Evolutionary conservation across 1,140 invertebrate genomes (phyloP), one percentile per base, ranked within the genome.

Genomic region (Augochlora pura): DNA sequence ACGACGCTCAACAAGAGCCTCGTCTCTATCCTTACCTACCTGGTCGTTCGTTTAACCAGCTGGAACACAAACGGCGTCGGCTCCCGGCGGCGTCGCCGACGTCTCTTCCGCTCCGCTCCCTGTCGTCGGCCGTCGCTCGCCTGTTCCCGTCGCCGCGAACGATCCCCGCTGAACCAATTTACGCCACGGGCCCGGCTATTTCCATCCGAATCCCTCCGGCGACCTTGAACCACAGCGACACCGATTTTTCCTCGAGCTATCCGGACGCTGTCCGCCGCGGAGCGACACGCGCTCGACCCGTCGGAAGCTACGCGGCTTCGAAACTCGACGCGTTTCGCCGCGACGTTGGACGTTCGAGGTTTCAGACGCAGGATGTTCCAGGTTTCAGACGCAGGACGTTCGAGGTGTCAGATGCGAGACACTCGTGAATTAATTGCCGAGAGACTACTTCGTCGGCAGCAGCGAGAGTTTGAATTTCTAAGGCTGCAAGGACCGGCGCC

Each of bases 1-100:
- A 6, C n/a, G n/a, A n/a, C n/a, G n/a, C n/a, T n/a, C n/a, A n/a
- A n/a, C n/a, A n/a, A n/a, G n/a, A 54, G 54, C 66, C 82, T 80
- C 78, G 84, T 71, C 81, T 87, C 39, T 62, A 67, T 82, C 75
- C 78, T 85, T 66, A 81, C 90, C 86, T 87, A 91, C 89, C 90
- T 90, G 88, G 80, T 16, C 77, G 49, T 82, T 86, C 86, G 88
- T 74, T 90, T 86, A 88, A 89, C 85, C 84, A 88, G 87, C 80
- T 86, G 88, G 74, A 88, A 89, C 32, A 32, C 32, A 85, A 72
- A 80, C 84, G 80, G 59, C 83, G 89, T 82, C 77, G 84, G 84
- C 86, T 90, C 82, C 84, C 87, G 84, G 76, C 72, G 64, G 16
- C 16, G 32, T 7, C 14, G 16, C 39, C 23, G 42, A 65, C 64